These are phyloP conservation scores for Tenthredo amoena DNA, from an alignment of 2,888 invertebrate genomes.

Conservation along the genomic window DNA sequence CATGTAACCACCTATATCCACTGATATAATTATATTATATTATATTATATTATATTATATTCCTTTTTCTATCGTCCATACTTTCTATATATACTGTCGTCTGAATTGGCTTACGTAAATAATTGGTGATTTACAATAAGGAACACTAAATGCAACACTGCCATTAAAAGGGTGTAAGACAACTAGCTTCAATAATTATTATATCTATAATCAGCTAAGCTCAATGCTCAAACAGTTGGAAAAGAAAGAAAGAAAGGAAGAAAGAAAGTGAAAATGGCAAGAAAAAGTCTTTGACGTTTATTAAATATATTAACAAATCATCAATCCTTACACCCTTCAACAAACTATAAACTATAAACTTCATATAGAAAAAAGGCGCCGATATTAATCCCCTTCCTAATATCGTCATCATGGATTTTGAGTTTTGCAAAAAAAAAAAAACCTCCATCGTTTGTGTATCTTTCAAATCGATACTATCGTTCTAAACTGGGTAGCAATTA, in stretches of 20 bases:
- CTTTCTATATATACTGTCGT: slow-evolving; percentile 27
- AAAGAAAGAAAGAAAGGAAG: not conserved
- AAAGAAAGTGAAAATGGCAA: too few relatives aligned
- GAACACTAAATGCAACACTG: slow-evolving; percentile 31
- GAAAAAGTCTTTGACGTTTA: not conserved
- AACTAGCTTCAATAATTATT: not conserved
- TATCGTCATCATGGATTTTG: not conserved
- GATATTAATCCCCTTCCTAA: not conserved
- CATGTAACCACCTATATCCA: slow-evolving; percentile 62
- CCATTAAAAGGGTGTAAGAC: slow-evolving; percentile 22
- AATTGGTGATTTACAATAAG: slow-evolving; percentile 23
- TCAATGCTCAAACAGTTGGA: not conserved
- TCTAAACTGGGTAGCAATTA: not conserved
- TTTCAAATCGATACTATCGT: not conserved
- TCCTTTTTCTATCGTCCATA: slow-evolving; percentile 15
- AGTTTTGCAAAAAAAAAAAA: not conserved
- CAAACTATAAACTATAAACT: not conserved
- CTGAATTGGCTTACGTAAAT: slow-evolving; percentile 37
- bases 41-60: slow-evolving; percentile 16
- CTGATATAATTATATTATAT: slow-evolving; percentile 18
- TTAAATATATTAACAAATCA: not conserved
- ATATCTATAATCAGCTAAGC: not conserved
- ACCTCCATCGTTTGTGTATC: not conserved
- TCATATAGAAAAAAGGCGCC: not conserved
- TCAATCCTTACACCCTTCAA: slow-evolving; percentile 27